Base-by-base conservation (phyloP, 2,113 vertebrate species). In the Haemorhous mexicanus region DNA sequence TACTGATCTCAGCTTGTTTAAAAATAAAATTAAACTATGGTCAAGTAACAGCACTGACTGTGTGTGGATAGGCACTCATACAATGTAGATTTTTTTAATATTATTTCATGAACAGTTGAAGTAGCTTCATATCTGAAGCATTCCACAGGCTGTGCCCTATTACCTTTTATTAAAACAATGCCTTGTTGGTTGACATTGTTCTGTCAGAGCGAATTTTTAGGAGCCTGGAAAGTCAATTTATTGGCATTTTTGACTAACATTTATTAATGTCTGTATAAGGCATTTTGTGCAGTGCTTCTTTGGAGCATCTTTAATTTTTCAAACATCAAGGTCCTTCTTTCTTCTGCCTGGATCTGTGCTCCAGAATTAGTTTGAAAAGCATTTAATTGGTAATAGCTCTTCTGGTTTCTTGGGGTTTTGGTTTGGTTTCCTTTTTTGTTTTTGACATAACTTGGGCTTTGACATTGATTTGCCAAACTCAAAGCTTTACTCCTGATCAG, bases 71-170 rank as follows among this genome's bases (percentile, higher is more conserved):
- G 43, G 21, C 43, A 61, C 12, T 67, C 49, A 59, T 6, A 44
- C 8, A 24, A 4, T 0, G 0, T 55, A 22, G 46, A 72, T 66
- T 63, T 84, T 53, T 1, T 0, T 20, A 9, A 9, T 50, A 12
- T 26, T 76, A 53, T 67, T 82, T 62, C 47, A 56, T 15, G 9
- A 90, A 69, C 11, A 13, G 6, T 26, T 44, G n/a, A 55, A 78
- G 46, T 26, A 62, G 9, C 4, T 63, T 87, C 56, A 39, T 27
- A 53, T 35, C 13, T 75, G 70, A 80, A 89, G 18, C 10, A 32
- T 56, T 73, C 35, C 27, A 28, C 12, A 3, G 37, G 7, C 3
- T 61, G 33, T 70, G 61, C 11, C 16, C 78, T 77, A 55, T 35
- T 44, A 28, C 16, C 7, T 92, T 91, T 85, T 69, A 30, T 53